Evolutionary conservation across 2,888 invertebrate genomes (phyloP).

Genomic region (Ormyrus thymus): DNA sequence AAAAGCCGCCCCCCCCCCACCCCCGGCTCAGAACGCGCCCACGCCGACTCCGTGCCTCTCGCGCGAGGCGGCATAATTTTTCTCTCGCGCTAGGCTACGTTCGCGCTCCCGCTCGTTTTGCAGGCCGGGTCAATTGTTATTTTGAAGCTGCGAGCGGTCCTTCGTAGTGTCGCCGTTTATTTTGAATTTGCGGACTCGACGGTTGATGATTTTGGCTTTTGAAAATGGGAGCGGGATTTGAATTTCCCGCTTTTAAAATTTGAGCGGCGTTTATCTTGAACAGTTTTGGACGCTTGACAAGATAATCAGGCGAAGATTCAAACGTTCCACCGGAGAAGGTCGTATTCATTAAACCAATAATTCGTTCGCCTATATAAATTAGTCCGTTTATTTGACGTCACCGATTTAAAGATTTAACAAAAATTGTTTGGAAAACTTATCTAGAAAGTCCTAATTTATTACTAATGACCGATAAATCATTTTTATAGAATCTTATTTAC

Average conservation of each 20-base stretch:
- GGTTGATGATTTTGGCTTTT: neutral
- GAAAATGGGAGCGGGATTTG: neutral
- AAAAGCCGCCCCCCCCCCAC: constrained; percentile 55
- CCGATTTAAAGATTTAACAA: constrained; percentile 19
- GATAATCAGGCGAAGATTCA: constrained; percentile 49
- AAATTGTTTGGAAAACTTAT: neutral
- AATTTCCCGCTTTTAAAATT: constrained; percentile 19
- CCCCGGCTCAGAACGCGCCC: constrained; percentile 42
- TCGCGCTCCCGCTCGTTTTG: neutral
- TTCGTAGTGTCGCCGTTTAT: too few species aligned
- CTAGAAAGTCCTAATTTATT: neutral
- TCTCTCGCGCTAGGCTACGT: neutral
- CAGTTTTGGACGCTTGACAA: constrained; percentile 47
- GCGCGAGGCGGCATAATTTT: neutral
- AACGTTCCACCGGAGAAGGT: constrained; percentile 53
- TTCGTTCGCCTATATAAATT: constrained; percentile 60
- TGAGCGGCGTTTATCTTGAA: neutral
- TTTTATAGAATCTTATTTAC: too few species aligned
- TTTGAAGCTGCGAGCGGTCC: too few species aligned
- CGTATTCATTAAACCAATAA: constrained; percentile 61
- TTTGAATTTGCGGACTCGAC: neutral
- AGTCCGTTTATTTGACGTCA: constrained; percentile 50
- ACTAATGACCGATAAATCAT: neutral
- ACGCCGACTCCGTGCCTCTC: neutral
- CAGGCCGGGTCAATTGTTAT: too few species aligned